phyloP scores from a whole-genome alignment of 1,140 invertebrate species.

The Heterodera schachtii region DNA sequence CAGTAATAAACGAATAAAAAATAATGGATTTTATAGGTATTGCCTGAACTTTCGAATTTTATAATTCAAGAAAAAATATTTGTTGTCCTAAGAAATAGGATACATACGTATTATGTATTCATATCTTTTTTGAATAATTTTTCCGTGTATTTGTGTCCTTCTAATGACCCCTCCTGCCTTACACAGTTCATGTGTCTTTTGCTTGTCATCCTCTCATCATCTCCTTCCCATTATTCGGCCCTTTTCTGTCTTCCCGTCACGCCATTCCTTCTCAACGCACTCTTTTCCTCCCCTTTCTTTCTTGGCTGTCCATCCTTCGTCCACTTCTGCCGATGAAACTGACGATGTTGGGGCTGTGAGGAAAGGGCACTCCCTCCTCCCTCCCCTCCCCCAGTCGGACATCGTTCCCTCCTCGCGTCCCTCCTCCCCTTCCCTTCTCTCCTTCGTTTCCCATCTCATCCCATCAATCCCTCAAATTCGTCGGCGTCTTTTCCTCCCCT shows the following conservation, averaged over 20 bases:
- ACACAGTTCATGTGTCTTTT: not conserved
- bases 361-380: not conserved
- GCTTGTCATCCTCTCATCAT: not conserved
- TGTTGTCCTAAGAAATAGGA: too few species aligned
- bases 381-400: not conserved
- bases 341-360: not conserved
- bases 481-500: not conserved
- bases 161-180: too few species aligned
- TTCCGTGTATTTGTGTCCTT: too few species aligned
- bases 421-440: not conserved
- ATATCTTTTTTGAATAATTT: too few species aligned
- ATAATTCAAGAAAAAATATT: too few species aligned
- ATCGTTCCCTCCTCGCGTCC: not conserved
- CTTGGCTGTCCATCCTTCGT: conserved; percentile 1
- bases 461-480: conserved; percentile 10
- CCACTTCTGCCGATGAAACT: not conserved
- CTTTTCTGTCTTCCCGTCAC: conserved; percentile 7
- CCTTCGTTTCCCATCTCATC: not conserved
- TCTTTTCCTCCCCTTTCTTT: not conserved
- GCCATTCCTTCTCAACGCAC: not conserved
- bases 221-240: not conserved
- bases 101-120: too few species aligned
- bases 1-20: too few species aligned
- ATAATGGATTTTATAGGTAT: too few species aligned
- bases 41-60: too few species aligned